A percentile compares a stretch with the other conserved stretches of the same genome.
These are phyloP conservation scores for Mythimna impura DNA, from an alignment of 2,888 invertebrate species.

Conservation along the genomic window DNA sequence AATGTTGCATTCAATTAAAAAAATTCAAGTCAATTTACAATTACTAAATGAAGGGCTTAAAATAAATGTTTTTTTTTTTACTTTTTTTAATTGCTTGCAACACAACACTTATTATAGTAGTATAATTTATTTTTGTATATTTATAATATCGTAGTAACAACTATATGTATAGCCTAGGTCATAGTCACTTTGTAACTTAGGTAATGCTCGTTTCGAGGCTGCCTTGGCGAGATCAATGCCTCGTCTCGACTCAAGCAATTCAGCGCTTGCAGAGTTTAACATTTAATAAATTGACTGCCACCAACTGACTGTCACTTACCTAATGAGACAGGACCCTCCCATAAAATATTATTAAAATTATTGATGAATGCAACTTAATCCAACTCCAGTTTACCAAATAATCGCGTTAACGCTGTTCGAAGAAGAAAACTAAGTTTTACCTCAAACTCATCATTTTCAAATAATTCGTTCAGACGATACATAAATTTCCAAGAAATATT, in stretches of 20 bases:
- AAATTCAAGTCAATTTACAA: constrained; percentile 32
- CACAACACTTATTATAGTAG: constrained; percentile 50
- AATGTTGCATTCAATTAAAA: constrained; percentile 65
- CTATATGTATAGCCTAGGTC: constrained; percentile 47
- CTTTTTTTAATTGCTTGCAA: constrained; percentile 66
- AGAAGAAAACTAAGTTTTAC: neutral
- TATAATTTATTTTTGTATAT: constrained; percentile 58
- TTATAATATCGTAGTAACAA: constrained; percentile 61
- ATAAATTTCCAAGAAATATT: neutral
- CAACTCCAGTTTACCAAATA: neutral
- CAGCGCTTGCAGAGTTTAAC: constrained; percentile 23
- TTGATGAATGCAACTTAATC: neutral
- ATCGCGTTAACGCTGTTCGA: neutral
- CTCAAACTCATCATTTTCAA: neutral
- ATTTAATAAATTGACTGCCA: constrained; percentile 42
- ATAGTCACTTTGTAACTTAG: constrained; percentile 63
- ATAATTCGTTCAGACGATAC: neutral
- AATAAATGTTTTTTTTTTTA: constrained; percentile 20
- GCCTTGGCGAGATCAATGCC: constrained; percentile 21
- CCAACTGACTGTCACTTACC: constrained; percentile 43
- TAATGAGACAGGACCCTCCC: constrained; percentile 1
- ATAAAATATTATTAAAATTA: neutral
- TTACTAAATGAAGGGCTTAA: constrained; percentile 26
- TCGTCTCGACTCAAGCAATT: constrained; percentile 32
- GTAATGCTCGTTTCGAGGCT: constrained; percentile 38